These are phyloP conservation scores for Halesus radiatus DNA, from an alignment of 1,140 invertebrate species.

Conservation along the genomic window DNA sequence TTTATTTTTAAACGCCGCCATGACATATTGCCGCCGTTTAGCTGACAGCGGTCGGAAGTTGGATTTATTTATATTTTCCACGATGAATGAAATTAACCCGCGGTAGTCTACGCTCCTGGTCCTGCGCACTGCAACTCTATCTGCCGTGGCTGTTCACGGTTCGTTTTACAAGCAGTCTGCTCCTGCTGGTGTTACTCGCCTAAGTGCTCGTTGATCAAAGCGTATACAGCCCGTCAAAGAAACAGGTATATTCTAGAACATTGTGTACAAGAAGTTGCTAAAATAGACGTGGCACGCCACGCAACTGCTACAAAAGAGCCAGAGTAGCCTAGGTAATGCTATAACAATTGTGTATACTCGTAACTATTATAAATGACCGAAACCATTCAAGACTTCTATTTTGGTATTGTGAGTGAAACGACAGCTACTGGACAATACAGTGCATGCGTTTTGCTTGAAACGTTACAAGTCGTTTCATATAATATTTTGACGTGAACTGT, in stretches of 20 bases:
- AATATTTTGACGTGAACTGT: too few species aligned
- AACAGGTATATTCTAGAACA: neutral
- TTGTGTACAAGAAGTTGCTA: neutral
- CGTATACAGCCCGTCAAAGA: too few species aligned
- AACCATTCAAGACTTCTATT: neutral
- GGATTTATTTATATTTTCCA: conserved; percentile 40
- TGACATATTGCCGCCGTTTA: conserved; percentile 41
- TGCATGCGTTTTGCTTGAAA: too few species aligned
- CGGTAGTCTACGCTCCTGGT: too few species aligned
- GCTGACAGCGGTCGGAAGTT: conserved; percentile 39
- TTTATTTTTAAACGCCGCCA: conserved; percentile 45
- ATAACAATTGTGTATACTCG: neutral
- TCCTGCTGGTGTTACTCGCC: neutral
- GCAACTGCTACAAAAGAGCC: neutral
- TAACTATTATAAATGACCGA: neutral
- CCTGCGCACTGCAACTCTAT: neutral
- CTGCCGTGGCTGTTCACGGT: neutral
- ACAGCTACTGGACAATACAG: too few species aligned
- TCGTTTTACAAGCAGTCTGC: neutral
- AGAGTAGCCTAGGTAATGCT: neutral
- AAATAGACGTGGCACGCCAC: too few species aligned
- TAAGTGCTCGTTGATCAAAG: neutral
- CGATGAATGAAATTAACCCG: conserved; percentile 33
- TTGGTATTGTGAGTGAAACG: neutral
- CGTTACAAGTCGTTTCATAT: too few species aligned